Base-by-base conservation (phyloP, 2,888 invertebrate species). In the Aporophyla lueneburgensis region DNA sequence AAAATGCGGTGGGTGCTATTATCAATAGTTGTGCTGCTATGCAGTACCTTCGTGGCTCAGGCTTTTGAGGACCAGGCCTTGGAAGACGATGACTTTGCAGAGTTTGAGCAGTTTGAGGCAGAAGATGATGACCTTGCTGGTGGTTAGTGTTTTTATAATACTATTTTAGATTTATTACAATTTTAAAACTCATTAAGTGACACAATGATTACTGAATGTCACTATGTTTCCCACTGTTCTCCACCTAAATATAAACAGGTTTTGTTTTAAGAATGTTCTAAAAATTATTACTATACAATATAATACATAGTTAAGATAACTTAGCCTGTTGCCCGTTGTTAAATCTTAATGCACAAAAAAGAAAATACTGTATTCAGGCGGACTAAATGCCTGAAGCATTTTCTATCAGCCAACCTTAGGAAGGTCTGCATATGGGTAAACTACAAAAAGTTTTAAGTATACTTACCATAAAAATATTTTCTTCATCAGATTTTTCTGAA, bases 81-180 rank as follows among this genome's bases (percentile, higher is more conserved):
- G 19, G 98, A 98, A 87, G 99, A 99, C 92, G 99, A 99, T 97
- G 99, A 99, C 90, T 99, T 99, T 96, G 99, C 99, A 0, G 99
- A 99, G 94, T 99, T 99, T 95, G 99, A 99, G 94, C 98, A 99
- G 92, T 98, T 98, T 93, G 98, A 98, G 90, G 97, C 97, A 63
- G 98, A 98, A 43, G 97, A 97, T 78, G 97, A 97, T 72, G 88
- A 87, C 5, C 77, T 92, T 40, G 88, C 87, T 63, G 86, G 88
- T 86, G 91, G 92, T 91, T 81, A 87, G 79, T 61, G 6, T 33
- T 59, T n/a, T 5, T 5, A 3, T 21, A 2, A 27, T 16, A 49
- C 12, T 58, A 10, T 24, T 27, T 1, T 2, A 0, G 24, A n/a
- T n/a, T 51, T 14, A 14, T 27, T 5, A 16, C 14, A 16, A 49